Evolutionary conservation across 2,113 vertebrate species (phyloP).

Genomic region (Cochlearius cochlearius): DNA sequence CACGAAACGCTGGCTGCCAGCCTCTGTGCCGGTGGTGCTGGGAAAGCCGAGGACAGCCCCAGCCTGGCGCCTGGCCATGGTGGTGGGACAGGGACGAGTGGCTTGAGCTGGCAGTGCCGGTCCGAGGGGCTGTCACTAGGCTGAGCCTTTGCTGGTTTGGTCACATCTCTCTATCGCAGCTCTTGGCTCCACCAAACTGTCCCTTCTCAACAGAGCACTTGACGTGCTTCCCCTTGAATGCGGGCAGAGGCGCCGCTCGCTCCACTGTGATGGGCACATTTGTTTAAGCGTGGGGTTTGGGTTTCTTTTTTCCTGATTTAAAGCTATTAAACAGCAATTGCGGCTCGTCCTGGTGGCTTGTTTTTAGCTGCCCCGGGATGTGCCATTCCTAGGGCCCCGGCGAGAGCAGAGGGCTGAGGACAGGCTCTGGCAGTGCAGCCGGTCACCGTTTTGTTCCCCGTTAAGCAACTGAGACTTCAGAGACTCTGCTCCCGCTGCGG

Average conservation of each 20-base stretch:
- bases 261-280: neutral
- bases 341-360: neutral
- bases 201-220: neutral
- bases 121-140: neutral
- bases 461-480: neutral
- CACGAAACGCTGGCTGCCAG: neutral
- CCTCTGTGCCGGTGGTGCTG: fast-evolving
- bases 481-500: neutral
- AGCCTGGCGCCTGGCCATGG: neutral
- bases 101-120: neutral
- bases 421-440: neutral
- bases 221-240: fast-evolving
- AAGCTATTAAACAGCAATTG: neutral
- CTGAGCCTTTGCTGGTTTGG: neutral
- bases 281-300: neutral
- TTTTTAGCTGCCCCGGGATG: neutral
- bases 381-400: neutral
- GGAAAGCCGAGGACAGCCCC: neutral
- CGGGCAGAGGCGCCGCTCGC: neutral
- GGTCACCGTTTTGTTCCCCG: neutral
- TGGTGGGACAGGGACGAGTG: fast-evolving
- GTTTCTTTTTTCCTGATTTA: neutral
- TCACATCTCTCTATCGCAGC: fast-evolving
- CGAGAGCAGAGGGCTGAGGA: neutral
- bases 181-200: neutral